phyloP scores from a whole-genome alignment of 2,888 invertebrate genomes.

The Orthosia gracilis region DNA sequence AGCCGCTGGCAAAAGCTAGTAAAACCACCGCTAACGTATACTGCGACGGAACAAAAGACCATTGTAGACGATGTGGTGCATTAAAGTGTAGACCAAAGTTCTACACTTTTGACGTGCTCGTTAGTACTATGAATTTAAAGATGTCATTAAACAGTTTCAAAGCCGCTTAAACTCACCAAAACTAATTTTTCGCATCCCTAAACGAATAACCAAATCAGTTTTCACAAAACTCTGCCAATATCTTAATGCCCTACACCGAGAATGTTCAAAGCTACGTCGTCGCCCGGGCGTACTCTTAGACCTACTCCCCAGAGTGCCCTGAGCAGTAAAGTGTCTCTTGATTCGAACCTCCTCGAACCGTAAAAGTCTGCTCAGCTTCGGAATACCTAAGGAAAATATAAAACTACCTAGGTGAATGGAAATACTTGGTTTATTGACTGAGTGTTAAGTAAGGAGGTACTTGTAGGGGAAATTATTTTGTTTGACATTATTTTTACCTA shows the following conservation, averaged over 20 bases:
- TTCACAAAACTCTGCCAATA: conserved; percentile 44
- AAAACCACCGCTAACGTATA: too few relatives aligned
- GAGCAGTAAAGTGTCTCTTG: conserved; percentile 80
- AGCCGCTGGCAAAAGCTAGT: too few relatives aligned
- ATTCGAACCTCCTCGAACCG: conserved; percentile 76
- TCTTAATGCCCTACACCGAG: conserved; percentile 64
- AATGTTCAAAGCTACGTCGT: conserved; percentile 66
- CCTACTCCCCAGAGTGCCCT: conserved; percentile 77
- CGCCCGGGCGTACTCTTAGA: conserved; percentile 67
- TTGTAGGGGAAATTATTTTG: conserved; percentile 1
- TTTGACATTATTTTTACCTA: too few relatives aligned
- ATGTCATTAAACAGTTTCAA: too few relatives aligned
- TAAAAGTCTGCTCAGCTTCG: conserved; percentile 75
- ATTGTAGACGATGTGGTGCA: too few relatives aligned
- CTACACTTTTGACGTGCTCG: too few relatives aligned
- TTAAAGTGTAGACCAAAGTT: too few relatives aligned
- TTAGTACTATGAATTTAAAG: too few relatives aligned
- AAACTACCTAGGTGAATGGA: conserved; percentile 66
- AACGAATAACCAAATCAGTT: conserved; percentile 21
- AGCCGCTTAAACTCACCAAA: background rate
- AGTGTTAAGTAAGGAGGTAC: conserved; percentile 25
- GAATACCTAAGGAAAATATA: conserved; percentile 64
- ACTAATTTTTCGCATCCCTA: background rate
- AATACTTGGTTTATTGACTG: conserved; percentile 59
- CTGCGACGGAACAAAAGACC: too few relatives aligned